phyloP scores from a whole-genome alignment of 2,113 vertebrate species.

The Corythaixoides concolor region DNA sequence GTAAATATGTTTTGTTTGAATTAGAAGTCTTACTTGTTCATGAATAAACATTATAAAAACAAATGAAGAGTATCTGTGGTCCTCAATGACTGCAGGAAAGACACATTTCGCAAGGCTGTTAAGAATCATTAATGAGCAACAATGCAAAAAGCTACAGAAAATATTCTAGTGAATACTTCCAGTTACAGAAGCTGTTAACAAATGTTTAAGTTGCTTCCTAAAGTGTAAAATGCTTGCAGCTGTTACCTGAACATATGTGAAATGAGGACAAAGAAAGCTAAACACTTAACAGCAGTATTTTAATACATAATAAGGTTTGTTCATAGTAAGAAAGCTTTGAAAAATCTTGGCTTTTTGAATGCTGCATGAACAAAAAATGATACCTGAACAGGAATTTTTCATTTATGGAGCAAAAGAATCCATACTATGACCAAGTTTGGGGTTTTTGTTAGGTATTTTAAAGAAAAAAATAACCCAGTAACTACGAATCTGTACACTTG shows the following conservation, averaged over 20 bases:
- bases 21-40: neutral
- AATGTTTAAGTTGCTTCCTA: neutral
- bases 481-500: neutral
- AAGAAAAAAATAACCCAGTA: neutral
- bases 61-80: neutral
- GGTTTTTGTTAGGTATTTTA: neutral
- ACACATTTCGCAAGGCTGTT: neutral
- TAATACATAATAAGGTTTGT: neutral
- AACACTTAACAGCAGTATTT: neutral
- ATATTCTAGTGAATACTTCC: neutral
- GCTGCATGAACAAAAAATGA: neutral
- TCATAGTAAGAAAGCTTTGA: neutral
- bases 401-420: neutral
- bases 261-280: neutral
- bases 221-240: neutral
- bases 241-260: neutral
- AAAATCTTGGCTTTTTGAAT: neutral
- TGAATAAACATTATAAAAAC: neutral
- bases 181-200: neutral
- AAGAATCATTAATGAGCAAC: neutral
- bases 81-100: neutral
- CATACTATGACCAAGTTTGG: neutral
- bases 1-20: neutral
- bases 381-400: neutral
- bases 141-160: neutral